Conservation (phyloP, 2,888 invertebrate genomes). For the Allacma fusca region DNA sequence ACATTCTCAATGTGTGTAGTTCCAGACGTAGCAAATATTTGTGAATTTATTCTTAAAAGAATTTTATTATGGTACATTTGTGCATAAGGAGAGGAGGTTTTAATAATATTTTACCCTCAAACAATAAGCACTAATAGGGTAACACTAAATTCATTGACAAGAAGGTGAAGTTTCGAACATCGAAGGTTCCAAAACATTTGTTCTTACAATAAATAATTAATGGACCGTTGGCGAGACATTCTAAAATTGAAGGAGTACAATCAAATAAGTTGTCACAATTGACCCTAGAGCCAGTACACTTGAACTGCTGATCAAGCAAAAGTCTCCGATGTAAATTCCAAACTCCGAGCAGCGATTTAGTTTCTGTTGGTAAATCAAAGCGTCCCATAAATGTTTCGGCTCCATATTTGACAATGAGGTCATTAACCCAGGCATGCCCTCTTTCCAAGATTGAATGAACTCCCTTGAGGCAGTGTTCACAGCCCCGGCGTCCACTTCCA, state of each 20-base stretch:
- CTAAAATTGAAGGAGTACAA: conserved; percentile 25
- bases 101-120: no score
- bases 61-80: no score
- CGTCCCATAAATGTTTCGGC: background rate
- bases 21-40: no score
- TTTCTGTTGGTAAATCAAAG: background rate
- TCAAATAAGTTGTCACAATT: conserved; percentile 21
- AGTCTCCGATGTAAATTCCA: conserved; percentile 13
- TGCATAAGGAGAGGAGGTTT: no score
- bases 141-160: no score
- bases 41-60: no score
- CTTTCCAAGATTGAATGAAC: conserved; percentile 5
- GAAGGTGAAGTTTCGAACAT: no score
- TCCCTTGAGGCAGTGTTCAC: background rate
- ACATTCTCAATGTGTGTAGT: no score
- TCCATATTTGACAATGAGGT: background rate
- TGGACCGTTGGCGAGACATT: no score
- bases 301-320: background rate
- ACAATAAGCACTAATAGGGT: no score
- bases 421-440: background rate
- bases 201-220: no score
- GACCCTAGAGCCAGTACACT: conserved; percentile 24
- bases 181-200: no score
- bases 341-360: background rate
- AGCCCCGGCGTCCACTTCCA: background rate